Conservation (phyloP, 2,888 invertebrate species). For the Cantharis nigra region DNA sequence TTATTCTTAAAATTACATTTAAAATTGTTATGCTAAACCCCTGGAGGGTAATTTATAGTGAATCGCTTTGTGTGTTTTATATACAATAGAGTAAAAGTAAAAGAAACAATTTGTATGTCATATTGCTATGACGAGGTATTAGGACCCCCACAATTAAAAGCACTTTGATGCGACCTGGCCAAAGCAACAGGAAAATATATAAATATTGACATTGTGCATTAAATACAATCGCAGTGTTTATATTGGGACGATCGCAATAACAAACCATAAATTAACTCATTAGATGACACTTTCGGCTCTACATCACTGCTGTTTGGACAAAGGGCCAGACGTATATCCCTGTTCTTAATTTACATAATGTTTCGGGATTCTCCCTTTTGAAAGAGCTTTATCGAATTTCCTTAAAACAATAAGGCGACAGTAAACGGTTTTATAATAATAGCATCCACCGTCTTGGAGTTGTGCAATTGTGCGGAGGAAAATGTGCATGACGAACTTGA, state of each 20-base stretch:
- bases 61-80: constrained; percentile 48
- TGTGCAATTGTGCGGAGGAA: constrained; percentile 43
- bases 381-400: constrained; percentile 23
- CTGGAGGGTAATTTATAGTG: constrained; percentile 32
- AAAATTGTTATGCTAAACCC: constrained; percentile 47
- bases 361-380: constrained; percentile 32
- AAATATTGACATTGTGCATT: constrained; percentile 55
- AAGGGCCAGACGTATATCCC: constrained; percentile 50
- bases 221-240: constrained; percentile 48
- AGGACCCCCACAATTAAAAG: constrained; percentile 34
- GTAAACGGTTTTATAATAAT: constrained; percentile 23
- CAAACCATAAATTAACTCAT: constrained; percentile 57
- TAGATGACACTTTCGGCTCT: constrained; percentile 49
- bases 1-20: constrained; percentile 53
- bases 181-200: constrained; percentile 43
- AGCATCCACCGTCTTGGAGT: not conserved
- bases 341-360: constrained; percentile 51
- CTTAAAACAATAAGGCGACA: constrained; percentile 28
- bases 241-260: constrained; percentile 51
- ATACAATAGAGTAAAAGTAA: constrained; percentile 45
- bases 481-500: constrained; percentile 45
- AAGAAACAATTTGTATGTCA: constrained; percentile 40
- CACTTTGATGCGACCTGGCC: constrained; percentile 44
- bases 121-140: constrained; percentile 45
- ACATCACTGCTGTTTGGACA: constrained; percentile 51